These are phyloP conservation scores for Columba livia DNA, from an alignment of 2,113 vertebrate genomes.

Conservation along the genomic window DNA sequence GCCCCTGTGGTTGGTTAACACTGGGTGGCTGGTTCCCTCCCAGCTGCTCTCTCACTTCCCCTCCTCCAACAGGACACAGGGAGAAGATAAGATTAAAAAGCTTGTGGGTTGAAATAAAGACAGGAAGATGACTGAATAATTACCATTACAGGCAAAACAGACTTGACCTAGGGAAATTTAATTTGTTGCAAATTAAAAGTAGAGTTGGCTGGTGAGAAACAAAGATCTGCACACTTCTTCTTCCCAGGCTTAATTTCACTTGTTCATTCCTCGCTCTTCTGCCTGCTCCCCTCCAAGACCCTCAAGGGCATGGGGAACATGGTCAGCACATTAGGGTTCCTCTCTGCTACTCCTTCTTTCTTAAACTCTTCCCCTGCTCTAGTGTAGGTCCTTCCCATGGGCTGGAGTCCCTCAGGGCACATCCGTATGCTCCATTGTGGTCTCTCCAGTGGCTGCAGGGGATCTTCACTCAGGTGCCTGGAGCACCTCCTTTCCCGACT, in stretches of 20 bases:
- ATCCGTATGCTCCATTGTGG: too few relatives aligned
- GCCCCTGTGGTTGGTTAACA: neutral
- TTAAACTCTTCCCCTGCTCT: neutral
- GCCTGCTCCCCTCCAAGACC: neutral
- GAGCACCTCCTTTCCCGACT: too few relatives aligned
- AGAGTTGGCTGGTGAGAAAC: neutral
- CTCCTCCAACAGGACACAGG: neutral
- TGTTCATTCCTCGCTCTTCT: neutral
- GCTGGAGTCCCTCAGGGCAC: neutral
- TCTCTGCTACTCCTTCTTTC: neutral
- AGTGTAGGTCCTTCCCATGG: too few relatives aligned
- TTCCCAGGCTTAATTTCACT: neutral
- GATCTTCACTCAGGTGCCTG: accelerated
- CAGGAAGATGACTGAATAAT: neutral
- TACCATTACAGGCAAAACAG: neutral
- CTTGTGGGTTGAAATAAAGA: neutral
- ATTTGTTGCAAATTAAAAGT: neutral
- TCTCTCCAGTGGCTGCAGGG: too few relatives aligned
- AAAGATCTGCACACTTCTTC: neutral
- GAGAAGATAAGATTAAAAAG: neutral
- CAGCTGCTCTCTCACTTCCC: neutral
- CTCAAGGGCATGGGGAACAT: accelerated
- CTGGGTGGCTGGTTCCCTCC: neutral
- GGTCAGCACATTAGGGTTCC: neutral
- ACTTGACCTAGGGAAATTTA: neutral